Conservation (phyloP, 2,888 invertebrate species). For the Apodemia hepburni region DNA sequence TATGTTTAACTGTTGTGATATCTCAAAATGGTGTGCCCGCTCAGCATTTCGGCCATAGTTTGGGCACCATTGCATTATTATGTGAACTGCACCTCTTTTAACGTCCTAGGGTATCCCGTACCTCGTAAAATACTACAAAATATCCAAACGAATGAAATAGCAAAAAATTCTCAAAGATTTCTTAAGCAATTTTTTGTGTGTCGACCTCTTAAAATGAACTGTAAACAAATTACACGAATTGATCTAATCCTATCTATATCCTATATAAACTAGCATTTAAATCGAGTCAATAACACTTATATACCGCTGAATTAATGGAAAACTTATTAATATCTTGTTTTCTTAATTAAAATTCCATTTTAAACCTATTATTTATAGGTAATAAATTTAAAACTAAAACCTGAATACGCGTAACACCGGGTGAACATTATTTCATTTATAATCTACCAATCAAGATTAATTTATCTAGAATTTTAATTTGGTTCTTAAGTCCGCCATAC, state of each 20-base stretch:
- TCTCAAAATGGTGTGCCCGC: no score
- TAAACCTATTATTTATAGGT: constrained; percentile 7
- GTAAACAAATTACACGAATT: background rate
- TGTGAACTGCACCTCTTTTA: no score
- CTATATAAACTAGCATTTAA: background rate
- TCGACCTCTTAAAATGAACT: no score
- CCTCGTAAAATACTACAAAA: no score
- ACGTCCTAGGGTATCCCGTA: no score
- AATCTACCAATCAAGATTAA: constrained; percentile 13
- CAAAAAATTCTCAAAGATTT: no score
- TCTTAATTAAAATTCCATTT: constrained; percentile 11
- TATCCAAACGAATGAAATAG: no score
- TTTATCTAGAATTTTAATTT: constrained; percentile 15
- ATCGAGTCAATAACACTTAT: background rate
- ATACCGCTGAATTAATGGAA: background rate
- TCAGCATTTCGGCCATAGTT: no score
- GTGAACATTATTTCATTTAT: constrained; percentile 11
- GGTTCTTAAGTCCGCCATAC: constrained; percentile 2
- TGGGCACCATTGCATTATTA: no score
- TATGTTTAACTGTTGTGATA: no score
- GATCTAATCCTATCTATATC: background rate
- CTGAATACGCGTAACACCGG: constrained; percentile 15
- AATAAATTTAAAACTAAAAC: constrained; percentile 11
- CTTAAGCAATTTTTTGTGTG: no score
- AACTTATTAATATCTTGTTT: constrained; percentile 3